Evolutionary conservation across 2,888 invertebrate genomes (phyloP).

Genomic region (Polymixis flavicincta): DNA sequence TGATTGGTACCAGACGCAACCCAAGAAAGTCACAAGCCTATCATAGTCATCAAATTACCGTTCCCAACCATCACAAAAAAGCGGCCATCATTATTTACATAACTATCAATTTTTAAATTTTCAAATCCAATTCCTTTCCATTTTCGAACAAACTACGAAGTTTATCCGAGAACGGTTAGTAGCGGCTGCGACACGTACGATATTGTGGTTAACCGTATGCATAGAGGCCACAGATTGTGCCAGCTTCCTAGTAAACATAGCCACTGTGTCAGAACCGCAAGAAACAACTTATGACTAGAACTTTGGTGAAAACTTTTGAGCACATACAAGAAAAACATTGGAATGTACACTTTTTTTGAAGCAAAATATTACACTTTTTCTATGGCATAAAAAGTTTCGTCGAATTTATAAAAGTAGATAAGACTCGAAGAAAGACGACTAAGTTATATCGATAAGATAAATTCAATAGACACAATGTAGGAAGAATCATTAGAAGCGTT

Average conservation of each 20-base stretch:
- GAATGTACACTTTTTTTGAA: not conserved
- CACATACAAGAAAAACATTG: conserved; percentile 21
- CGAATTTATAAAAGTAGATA: not conserved
- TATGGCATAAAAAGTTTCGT: conserved; percentile 1
- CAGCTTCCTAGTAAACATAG: conserved; percentile 70
- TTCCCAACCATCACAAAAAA: not conserved
- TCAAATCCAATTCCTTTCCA: conserved; percentile 1
- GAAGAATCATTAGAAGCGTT: too few species aligned
- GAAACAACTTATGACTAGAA: conserved; percentile 40
- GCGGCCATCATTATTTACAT: conserved; percentile 10
- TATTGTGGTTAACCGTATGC: conserved; percentile 75
- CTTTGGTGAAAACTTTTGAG: conserved; percentile 33
- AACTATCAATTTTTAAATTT: not conserved
- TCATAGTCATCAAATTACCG: not conserved
- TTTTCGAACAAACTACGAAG: conserved; percentile 30
- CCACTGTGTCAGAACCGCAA: conserved; percentile 58
- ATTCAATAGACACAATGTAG: not conserved
- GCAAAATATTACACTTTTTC: conserved; percentile 5
- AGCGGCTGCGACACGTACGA: conserved; percentile 52
- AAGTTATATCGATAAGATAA: not conserved
- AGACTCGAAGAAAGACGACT: not conserved
- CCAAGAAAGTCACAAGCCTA: too few species aligned
- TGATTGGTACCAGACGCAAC: not conserved
- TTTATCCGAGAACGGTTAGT: conserved; percentile 57
- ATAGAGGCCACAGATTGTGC: conserved; percentile 71